These are phyloP conservation scores for Paradoxurus hermaphroditus DNA, from an alignment of 2,113 vertebrate species.

Conservation along the genomic window DNA sequence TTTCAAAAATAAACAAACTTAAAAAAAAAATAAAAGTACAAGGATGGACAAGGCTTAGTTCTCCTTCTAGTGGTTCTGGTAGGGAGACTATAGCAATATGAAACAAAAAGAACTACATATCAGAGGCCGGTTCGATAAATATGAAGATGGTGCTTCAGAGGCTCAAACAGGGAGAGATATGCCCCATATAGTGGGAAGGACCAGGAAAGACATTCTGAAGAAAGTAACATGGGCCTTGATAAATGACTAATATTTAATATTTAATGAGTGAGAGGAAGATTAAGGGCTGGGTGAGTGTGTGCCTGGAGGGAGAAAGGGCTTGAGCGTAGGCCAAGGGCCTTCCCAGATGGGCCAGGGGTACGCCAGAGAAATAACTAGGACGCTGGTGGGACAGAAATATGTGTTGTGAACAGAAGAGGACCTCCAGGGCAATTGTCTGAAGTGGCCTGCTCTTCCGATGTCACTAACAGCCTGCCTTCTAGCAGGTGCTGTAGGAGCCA, in stretches of 20 bases:
- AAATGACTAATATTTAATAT: neutral
- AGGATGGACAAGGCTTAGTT: neutral
- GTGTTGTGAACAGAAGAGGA: neutral
- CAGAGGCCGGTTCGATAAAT: neutral
- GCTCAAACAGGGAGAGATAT: neutral
- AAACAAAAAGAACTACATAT: neutral
- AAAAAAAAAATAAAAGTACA: neutral
- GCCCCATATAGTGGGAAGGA: neutral
- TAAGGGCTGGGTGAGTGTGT: neutral
- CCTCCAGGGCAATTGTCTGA: no score
- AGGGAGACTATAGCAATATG: neutral
- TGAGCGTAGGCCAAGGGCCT: neutral
- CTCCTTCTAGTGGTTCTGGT: neutral
- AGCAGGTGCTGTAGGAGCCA: neutral
- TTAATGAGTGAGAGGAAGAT: neutral
- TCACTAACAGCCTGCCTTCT: rapidly evolving
- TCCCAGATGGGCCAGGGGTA: neutral
- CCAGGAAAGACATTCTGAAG: neutral
- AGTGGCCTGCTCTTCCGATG: neutral
- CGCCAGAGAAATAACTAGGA: neutral
- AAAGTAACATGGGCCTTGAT: neutral
- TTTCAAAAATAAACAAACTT: no score
- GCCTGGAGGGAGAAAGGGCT: neutral
- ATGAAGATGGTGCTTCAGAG: neutral
- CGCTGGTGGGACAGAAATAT: neutral